phyloP scores from a whole-genome alignment of 2,888 invertebrate genomes.

The Anoncus sp. region DNA sequence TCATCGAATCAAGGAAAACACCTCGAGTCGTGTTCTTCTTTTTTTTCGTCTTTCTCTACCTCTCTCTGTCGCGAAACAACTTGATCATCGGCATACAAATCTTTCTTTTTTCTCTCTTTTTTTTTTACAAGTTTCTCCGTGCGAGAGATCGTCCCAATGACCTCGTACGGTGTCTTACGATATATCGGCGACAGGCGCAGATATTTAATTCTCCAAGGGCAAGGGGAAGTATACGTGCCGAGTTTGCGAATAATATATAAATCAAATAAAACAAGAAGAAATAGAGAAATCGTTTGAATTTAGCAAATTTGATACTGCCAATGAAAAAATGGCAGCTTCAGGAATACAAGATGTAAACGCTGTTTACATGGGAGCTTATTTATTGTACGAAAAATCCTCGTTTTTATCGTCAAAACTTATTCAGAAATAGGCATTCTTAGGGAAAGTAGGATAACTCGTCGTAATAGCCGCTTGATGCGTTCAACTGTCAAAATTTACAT shows the following conservation, averaged over 20 bases:
- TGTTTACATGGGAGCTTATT: not conserved
- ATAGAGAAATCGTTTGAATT: conserved; percentile 8
- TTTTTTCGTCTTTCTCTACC: conserved; percentile 9
- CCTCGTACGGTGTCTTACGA: conserved; percentile 43
- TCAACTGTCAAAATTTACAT: conserved; percentile 5
- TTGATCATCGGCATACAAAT: conserved; percentile 56
- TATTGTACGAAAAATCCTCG: not conserved
- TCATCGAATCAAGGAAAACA: conserved; percentile 62
- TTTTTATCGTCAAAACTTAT: not conserved
- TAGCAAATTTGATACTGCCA: not conserved
- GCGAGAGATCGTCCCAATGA: conserved; percentile 36
- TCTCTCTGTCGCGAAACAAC: conserved; percentile 35
- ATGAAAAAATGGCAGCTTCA: not conserved
- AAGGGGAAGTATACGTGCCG: conserved; percentile 20
- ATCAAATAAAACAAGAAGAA: conserved; percentile 3
- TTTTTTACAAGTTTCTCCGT: conserved; percentile 32
- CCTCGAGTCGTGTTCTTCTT: conserved; percentile 39
- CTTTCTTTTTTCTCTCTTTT: too few species aligned
- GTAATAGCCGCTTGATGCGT: not conserved
- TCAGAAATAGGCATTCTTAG: not conserved
- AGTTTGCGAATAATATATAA: not conserved
- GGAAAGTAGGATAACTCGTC: not conserved
- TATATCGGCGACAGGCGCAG: conserved; percentile 21
- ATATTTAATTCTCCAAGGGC: conserved; percentile 48
- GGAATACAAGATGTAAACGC: not conserved